Evolutionary conservation across 1,140 invertebrate genomes (phyloP), one percentile per base, ranked within the genome.

Genomic region (Zaprionus ghesquierei): DNA sequence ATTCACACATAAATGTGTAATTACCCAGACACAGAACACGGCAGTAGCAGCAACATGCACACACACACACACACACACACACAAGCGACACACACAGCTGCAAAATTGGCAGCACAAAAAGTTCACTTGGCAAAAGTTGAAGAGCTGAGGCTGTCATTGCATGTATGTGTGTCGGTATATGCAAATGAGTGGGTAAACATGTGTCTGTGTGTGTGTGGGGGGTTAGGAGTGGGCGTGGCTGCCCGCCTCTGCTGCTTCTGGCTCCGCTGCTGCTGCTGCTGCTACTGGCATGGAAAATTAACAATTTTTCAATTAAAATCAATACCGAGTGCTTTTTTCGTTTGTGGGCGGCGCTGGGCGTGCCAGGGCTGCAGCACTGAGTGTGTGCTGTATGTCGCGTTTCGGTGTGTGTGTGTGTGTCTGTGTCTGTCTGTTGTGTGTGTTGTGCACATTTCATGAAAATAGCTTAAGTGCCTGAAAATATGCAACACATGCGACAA

Each of bases 251-350:
- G 56, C 76, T 77, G 27, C 27, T 55, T 22, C 31, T 72, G 33
- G n/a, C n/a, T n/a, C 25, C 5, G 25, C 25, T 25, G 15, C 50
- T 33, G 33, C 70, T 58, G 64, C 64, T 79, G 65, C 79, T 86
- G 82, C 62, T 84, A 77, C 70, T 89, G 84, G 84, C 84, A 89
- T 89, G 84, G 84, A 89, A 89, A 89, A 89, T 89, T 89, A 89
- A 89, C 84, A 89, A 89, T 89, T 89, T 89, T 89, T 89, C 85
- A 89, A 89, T 89, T 89, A 89, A 89, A 89, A 89, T 89, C 84
- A 89, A 89, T 89, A 89, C 76, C 70, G 70, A 89, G 85, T 89
- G 77, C 72, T 75, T 84, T 81, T 81, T 75, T 70, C 50, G 56
- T 23, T 50, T 56, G 69, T 35, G 33, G 69, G 78, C 60, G 61